Evolutionary conservation across 2,888 invertebrate species (phyloP), one percentile per base, ranked within the genome.

Genomic region (Ametastegia equiseti): DNA sequence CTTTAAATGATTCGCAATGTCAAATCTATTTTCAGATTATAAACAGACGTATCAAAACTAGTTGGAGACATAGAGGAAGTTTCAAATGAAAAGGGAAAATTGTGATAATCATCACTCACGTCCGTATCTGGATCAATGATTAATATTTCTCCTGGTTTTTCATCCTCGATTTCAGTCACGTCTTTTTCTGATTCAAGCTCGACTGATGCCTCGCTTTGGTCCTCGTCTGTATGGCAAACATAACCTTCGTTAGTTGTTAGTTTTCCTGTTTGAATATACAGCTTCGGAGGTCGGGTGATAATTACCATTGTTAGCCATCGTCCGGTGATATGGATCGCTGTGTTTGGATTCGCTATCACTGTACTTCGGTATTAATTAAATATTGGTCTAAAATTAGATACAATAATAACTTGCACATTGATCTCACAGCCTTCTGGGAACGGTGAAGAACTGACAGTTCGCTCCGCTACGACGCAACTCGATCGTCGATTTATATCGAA

Each of bases 81-180:
- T n/a, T 30, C 71, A 71, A 27, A 50, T 36, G 50, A 39, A 65
- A 78, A 63, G 33, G 77, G 73, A 80, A n/a, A n/a, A n/a, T n/a
- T n/a, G n/a, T n/a, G n/a, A n/a, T n/a, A n/a, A n/a, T n/a, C n/a
- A n/a, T n/a, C 42, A 87, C 88, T 33, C 84, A 92, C 92, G 83
- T 93, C 92, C 0, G 94, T 94, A 42, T 94, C 93, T 73, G 95
- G 95, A 90, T 96, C 94, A 47, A 95, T 93, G 47, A 95, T 93
- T 63, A 95, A 92, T 69, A 95, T 93, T 86, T 95, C 95, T 84
- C 94, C 95, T 0, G 93, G 90, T 13, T 93, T 92, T 67, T 87
- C 86, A 75, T 87, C 84, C 27, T 91, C 89, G 15, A 85, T 80
- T 15, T 88, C 87, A 9, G 79, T 80, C 57, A 83, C 84, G 71